phyloP scores from a whole-genome alignment of 2,888 invertebrate species.

The Sturmia bella region DNA sequence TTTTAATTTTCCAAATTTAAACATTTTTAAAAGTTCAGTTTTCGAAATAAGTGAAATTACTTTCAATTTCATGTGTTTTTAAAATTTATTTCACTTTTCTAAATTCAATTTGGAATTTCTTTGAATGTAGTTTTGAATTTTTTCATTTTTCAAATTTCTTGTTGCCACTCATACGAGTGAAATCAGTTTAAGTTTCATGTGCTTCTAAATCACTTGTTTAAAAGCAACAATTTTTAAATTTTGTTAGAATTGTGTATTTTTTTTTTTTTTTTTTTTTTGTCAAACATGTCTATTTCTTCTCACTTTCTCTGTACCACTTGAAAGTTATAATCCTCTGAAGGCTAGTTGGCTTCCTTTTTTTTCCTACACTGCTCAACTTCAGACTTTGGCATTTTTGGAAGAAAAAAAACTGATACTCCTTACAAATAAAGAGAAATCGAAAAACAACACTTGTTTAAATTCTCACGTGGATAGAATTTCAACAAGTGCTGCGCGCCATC shows the following conservation, averaged over 20 bases:
- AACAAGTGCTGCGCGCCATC: constrained; percentile 73
- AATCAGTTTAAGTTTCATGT: too few relatives aligned
- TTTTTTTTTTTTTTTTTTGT: neutral
- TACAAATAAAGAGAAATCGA: constrained; percentile 37
- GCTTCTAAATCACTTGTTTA: neutral
- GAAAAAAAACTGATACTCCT: constrained; percentile 34
- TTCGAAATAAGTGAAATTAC: too few relatives aligned
- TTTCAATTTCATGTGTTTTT: too few relatives aligned
- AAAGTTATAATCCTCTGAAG: constrained; percentile 64
- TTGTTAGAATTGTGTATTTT: neutral
- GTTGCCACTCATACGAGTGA: too few relatives aligned
- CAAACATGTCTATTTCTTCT: constrained; percentile 6
- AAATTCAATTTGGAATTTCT: too few relatives aligned
- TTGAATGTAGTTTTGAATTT: too few relatives aligned
- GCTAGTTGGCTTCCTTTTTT: constrained; percentile 47
- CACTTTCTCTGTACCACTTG: constrained; percentile 30
- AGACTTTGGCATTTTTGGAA: neutral
- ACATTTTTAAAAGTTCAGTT: too few relatives aligned
- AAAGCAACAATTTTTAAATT: neutral
- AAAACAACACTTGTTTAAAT: constrained; percentile 76
- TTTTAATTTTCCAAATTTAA: too few relatives aligned
- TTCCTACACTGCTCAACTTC: constrained; percentile 8
- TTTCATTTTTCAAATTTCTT: too few relatives aligned
- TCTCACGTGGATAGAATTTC: constrained; percentile 81
- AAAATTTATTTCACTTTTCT: too few relatives aligned